phyloP scores from a whole-genome alignment of 1,140 invertebrate species.

The Drosophila busckii region DNA sequence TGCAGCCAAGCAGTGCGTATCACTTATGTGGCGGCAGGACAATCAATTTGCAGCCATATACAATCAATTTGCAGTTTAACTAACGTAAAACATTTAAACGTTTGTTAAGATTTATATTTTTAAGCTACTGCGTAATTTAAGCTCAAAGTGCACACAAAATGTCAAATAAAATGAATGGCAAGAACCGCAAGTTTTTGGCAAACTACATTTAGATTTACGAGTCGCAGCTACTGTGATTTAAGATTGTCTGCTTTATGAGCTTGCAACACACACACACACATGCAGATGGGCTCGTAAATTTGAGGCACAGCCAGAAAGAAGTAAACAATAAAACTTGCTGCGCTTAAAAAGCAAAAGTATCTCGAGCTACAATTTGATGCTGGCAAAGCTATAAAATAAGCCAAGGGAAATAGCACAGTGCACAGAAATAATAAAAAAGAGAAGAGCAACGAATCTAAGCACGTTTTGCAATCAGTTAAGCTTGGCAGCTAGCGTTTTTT shows the following conservation, averaged over 20 bases:
- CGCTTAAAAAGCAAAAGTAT: conserved; percentile 36
- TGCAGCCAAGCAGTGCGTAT: too few species aligned
- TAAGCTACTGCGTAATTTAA: conserved; percentile 4
- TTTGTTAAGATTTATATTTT: too few species aligned
- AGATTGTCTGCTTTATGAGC: conserved; percentile 56
- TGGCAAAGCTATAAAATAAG: conserved; percentile 49
- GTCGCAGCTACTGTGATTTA: conserved; percentile 24
- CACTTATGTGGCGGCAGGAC: conserved; percentile 10
- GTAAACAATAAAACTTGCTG: conserved; percentile 68
- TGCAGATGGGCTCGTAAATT: conserved; percentile 48
- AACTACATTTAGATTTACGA: conserved; percentile 73
- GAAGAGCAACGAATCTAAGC: conserved; percentile 5
- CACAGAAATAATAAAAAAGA: conserved; percentile 31
- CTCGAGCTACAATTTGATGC: conserved; percentile 54
- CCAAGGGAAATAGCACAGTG: conserved; percentile 31
- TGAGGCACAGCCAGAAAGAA: conserved; percentile 51
- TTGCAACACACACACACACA: conserved; percentile 17
- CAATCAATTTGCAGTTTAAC: conserved; percentile 35
- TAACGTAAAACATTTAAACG: too few species aligned
- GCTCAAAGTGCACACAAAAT: conserved; percentile 22
- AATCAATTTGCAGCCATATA: conserved; percentile 39
- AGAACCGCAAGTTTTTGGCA: conserved; percentile 36
- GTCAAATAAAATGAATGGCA: conserved; percentile 36
- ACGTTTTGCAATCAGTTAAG: not conserved
- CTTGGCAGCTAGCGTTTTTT: too few species aligned